Conservation (phyloP, 2,797 vertebrate genomes). For the Gambusia yucatana region DNA sequence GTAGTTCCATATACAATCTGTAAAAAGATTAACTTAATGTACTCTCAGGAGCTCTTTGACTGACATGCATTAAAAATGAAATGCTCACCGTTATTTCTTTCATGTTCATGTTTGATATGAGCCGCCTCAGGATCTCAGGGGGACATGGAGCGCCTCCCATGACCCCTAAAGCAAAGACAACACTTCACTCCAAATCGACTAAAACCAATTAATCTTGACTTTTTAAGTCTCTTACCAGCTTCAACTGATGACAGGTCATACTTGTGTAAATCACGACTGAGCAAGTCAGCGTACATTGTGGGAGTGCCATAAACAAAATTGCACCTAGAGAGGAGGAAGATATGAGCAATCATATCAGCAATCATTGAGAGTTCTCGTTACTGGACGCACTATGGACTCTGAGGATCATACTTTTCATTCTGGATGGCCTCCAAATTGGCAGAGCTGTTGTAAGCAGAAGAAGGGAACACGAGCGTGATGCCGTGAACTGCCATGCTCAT, state of each 20-base stretch:
- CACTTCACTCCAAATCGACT: not conserved
- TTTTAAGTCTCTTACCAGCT: conserved; percentile 78
- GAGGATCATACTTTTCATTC: conserved; percentile 83
- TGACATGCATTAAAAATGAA: not conserved
- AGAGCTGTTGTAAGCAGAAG: conserved; percentile 76
- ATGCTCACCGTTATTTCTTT: conserved; percentile 64
- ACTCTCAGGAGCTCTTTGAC: not conserved
- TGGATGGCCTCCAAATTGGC: conserved; percentile 84
- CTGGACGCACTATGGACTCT: not conserved
- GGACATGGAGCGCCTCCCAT: conserved; percentile 71
- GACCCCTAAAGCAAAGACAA: conserved; percentile 54
- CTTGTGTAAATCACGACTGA: conserved; percentile 80
- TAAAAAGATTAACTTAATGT: not conserved
- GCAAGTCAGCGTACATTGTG: conserved; percentile 90
- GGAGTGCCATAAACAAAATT: conserved; percentile 83
- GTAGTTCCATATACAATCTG: conserved; percentile 89
- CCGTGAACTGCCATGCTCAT: conserved; percentile 84
- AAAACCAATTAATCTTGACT: rapidly evolving
- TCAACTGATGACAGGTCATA: conserved; percentile 80
- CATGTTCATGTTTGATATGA: conserved; percentile 66
- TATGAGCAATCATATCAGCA: not conserved
- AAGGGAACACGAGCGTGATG: conserved; percentile 82
- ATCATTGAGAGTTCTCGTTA: not conserved
- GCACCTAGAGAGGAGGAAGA: conserved; percentile 72
- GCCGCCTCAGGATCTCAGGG: conserved; percentile 66